Conservation (phyloP, 2,113 vertebrate genomes). For the Pseudopodoces humilis region DNA sequence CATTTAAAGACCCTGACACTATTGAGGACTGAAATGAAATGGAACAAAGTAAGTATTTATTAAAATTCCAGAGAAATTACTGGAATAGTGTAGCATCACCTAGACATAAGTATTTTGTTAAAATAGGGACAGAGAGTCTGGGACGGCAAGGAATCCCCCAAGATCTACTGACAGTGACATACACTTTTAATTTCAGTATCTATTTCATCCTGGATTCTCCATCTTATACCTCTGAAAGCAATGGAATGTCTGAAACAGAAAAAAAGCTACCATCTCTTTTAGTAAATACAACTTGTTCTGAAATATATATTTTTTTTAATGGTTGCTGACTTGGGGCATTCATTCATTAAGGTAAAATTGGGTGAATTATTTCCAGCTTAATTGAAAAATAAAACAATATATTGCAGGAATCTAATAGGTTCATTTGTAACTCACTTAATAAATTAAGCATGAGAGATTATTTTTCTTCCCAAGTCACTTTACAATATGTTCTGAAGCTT, state of each 20-base stretch:
- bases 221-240: background rate
- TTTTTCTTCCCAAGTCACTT: background rate
- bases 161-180: background rate
- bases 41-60: background rate
- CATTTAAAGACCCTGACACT: background rate
- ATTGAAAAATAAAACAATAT: background rate
- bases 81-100: background rate
- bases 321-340: background rate
- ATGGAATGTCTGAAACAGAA: background rate
- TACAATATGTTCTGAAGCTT: background rate
- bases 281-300: background rate
- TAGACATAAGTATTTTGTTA: background rate
- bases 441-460: background rate
- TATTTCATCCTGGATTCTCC: background rate
- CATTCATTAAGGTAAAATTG: background rate
- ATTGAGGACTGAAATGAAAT: background rate
- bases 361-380: background rate
- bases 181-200: background rate
- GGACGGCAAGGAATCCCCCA: background rate
- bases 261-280: background rate
- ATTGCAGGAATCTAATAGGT: background rate
- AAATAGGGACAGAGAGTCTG: background rate
- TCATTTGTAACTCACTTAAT: background rate
- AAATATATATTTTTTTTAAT: background rate
- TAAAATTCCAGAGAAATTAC: background rate